A percentile compares a stretch with the other conserved stretches of the same genome.
Evolutionary conservation across 2,888 invertebrate species (phyloP).

Genomic region (Ceraclea dissimilis): DNA sequence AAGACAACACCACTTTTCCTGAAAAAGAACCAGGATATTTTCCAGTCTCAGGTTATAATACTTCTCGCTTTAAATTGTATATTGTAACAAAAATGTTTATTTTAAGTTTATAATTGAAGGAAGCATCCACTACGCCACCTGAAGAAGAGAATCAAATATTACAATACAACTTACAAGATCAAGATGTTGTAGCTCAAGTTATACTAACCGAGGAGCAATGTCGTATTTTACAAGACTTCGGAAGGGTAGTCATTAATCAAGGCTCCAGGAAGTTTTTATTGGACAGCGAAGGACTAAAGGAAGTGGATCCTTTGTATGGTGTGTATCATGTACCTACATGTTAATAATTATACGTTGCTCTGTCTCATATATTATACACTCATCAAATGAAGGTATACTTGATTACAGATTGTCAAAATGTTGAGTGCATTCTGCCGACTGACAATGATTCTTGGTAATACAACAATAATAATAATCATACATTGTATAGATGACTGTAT

Average conservation of each 20-base stretch:
- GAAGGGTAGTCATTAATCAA: slow-evolving; percentile 14
- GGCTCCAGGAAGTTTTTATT: slow-evolving; percentile 11
- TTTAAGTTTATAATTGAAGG: not conserved
- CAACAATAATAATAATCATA: not conserved
- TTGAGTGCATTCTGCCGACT: not conserved
- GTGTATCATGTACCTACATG: no score
- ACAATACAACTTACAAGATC: not conserved
- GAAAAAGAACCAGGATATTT: no score
- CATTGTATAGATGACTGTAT: no score
- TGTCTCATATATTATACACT: not conserved
- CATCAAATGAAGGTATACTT: not conserved
- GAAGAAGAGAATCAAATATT: not conserved
- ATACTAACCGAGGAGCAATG: slow-evolving; percentile 18
- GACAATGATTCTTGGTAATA: not conserved
- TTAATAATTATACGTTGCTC: no score
- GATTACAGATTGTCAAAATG: not conserved
- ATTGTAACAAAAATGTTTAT: no score
- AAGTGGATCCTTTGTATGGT: slow-evolving; percentile 6
- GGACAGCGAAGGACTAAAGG: slow-evolving; percentile 13
- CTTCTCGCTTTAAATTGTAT: no score
- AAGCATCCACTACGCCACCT: not conserved
- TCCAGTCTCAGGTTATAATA: no score
- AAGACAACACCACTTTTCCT: no score
- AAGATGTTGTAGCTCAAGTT: slow-evolving; percentile 7
- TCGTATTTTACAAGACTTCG: slow-evolving; percentile 14